Evolutionary conservation across 2,888 invertebrate species (phyloP).

Genomic region (Agapostemon virescens): DNA sequence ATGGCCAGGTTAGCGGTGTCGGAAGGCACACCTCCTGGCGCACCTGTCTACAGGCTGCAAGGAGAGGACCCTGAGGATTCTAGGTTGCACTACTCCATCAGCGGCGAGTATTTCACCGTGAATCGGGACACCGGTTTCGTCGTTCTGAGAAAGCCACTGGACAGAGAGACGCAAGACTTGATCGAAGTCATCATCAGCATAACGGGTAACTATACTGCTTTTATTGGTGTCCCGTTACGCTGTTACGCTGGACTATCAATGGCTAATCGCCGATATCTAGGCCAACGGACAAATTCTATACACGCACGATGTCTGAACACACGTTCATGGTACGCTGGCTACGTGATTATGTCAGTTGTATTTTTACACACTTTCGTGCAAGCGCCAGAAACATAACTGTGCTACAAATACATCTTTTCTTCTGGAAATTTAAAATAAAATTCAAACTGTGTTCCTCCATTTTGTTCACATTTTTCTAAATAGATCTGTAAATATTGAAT

Average conservation of each 20-base stretch:
- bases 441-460: not conserved
- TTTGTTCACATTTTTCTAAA: too few relatives aligned
- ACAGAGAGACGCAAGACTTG: conserved; percentile 86
- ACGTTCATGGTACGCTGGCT: not conserved
- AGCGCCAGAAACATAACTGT: not conserved
- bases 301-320: not conserved
- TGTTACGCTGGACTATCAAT: conserved; percentile 40
- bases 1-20: conserved; percentile 88
- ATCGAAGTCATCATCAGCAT: conserved; percentile 91
- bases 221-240: conserved; percentile 40
- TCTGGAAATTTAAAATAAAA: not conserved
- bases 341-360: not conserved
- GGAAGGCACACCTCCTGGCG: conserved; percentile 88
- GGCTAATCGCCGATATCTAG: conserved; percentile 31
- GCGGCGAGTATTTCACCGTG: conserved; percentile 91
- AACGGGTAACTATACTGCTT: conserved; percentile 82
- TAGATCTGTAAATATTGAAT: not conserved
- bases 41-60: conserved; percentile 88
- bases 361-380: not conserved
- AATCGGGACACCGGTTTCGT: conserved; percentile 89
- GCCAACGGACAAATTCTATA: conserved; percentile 5
- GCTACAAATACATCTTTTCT: not conserved
- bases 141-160: conserved; percentile 86
- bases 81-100: conserved; percentile 88
- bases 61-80: conserved; percentile 90